Base-by-base conservation (phyloP, 2,113 vertebrate species). In the Indicator maculatus region DNA sequence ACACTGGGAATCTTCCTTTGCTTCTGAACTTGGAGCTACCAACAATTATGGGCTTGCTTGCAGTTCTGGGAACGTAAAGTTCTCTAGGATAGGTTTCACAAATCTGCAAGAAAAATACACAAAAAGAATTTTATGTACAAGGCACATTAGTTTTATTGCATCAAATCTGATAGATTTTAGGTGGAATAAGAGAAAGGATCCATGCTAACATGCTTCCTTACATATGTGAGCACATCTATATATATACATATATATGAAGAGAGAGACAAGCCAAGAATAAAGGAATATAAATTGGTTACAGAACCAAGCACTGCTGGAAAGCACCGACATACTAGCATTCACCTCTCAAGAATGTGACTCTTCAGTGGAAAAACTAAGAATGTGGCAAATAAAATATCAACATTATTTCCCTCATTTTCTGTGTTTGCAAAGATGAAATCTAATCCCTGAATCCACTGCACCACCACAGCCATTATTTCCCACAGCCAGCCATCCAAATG, bases 21-120 rank as follows among this genome's bases (percentile, higher is more conserved):
- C 99, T 99, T 95, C 99, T 98, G 96, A 99, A 99, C 96, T 99
- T 99, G 95, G 99, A 99, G 90, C 99, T 99, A 41, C 99, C 99
- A 72, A 99, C 98, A 65, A 99, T 99, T 95, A 99, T 98, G 33
- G 99, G 99, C 92, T 98, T 99, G 97, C 98, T 99, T 97, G 98
- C 98, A 58, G 97, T 98, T 90, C 97, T 97, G 45, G 99, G 99
- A 95, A 99, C 99, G 53, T 99, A 99, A 64, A 99, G 98, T 56
- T 99, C 98, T 93, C 98, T 98, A 30, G 99, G 99, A 94, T 99
- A 99, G 15, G 99, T 99, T 96, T 99, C 99, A 97, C 99, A 99
- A 70, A 99, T 98, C 99, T 99, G 96, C 52, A 93, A 96, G 84
- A 92, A 38, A 73, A 88, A 55, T 3, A 86, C 5, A 66, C 21